These are phyloP conservation scores for Epinotia demarniana DNA, from an alignment of 2,888 invertebrate species.

Conservation along the genomic window DNA sequence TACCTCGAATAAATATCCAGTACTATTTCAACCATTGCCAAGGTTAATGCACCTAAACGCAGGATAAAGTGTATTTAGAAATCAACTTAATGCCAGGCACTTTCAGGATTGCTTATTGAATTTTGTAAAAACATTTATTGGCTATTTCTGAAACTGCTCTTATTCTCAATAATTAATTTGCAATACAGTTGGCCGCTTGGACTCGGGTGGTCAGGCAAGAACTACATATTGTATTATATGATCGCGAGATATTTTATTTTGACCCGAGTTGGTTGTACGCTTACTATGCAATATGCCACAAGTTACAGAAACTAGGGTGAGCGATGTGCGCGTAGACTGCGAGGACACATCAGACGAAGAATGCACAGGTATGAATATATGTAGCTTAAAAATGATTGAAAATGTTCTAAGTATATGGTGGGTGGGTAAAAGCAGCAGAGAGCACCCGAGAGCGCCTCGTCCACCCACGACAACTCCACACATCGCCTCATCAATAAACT, in stretches of 20 bases:
- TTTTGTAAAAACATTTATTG: background rate
- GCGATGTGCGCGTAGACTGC: slow-evolving; percentile 14
- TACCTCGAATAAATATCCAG: background rate
- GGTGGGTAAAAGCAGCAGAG: background rate
- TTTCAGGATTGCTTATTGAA: slow-evolving; percentile 8
- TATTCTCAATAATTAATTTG: background rate
- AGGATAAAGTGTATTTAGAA: background rate
- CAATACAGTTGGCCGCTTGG: background rate
- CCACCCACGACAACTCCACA: slow-evolving; percentile 4
- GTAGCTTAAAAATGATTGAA: background rate
- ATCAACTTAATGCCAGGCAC: slow-evolving; percentile 20
- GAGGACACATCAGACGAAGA: background rate
- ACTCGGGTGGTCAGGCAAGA: background rate
- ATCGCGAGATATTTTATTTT: background rate
- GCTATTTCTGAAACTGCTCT: slow-evolving; percentile 9
- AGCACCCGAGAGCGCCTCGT: background rate
- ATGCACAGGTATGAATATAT: background rate
- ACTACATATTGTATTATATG: background rate
- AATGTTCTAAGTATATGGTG: slow-evolving; percentile 11
- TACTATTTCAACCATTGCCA: background rate
- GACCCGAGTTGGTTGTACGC: slow-evolving; percentile 3
- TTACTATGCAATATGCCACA: slow-evolving; percentile 9
- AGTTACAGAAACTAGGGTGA: background rate
- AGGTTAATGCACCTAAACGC: background rate
- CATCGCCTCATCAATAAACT: background rate